Evolutionary conservation across 2,888 invertebrate species (phyloP).

Genomic region (Callyntrura guangdongensis): DNA sequence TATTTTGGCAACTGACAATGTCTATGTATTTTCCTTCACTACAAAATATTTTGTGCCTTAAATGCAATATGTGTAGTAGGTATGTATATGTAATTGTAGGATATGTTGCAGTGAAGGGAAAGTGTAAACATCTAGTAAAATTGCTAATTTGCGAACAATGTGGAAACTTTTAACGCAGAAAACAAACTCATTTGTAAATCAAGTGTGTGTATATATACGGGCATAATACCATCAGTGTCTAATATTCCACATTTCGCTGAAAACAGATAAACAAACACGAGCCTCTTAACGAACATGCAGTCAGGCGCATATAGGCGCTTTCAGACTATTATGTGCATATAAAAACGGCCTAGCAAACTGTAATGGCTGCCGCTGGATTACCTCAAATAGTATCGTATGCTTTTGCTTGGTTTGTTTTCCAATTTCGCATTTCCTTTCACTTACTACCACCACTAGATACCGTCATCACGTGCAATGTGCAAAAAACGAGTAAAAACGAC

Average conservation of each 20-base stretch:
- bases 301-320: too few relatives aligned
- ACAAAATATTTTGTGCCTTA: not conserved
- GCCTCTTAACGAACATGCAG: too few relatives aligned
- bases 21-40: not conserved
- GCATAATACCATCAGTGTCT: not conserved
- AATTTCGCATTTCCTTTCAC: not conserved
- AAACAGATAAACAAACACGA: too few relatives aligned
- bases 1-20: not conserved
- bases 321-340: not conserved
- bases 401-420: too few relatives aligned
- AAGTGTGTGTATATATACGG: not conserved
- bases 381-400: too few relatives aligned
- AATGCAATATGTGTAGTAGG: not conserved
- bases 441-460: not conserved
- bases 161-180: not conserved
- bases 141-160: not conserved
- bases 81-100: not conserved
- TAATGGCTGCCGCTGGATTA: not conserved
- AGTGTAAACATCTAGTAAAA: conserved; percentile 4
- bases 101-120: not conserved
- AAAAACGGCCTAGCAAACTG: not conserved
- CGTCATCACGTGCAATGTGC: conserved; percentile 20
- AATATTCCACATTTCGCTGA: not conserved
- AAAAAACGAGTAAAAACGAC: conserved; percentile 18
- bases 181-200: not conserved